Percentiles rank a stretch among this genome's conserved stretches.
These are phyloP conservation scores for Augochlorella aurata DNA, from an alignment of 2,888 invertebrate species.

Conservation along the genomic window DNA sequence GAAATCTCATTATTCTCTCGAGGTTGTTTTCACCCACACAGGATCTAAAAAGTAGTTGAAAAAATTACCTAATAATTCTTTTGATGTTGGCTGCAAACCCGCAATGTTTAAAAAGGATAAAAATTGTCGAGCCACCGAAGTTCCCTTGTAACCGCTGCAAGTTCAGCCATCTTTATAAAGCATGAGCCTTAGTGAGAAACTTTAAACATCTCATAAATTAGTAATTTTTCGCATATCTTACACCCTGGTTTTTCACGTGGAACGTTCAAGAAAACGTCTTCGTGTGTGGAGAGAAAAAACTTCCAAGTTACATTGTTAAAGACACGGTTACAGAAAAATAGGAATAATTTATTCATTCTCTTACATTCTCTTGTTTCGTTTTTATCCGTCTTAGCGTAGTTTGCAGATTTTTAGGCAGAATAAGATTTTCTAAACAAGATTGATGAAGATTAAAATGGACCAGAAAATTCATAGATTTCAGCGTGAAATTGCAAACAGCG, in stretches of 20 bases:
- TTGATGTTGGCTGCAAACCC: neutral
- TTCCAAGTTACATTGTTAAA: too few species aligned
- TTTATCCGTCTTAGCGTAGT: too few species aligned
- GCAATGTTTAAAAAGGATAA: slow-evolving; percentile 4
- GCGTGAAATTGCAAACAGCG: too few species aligned
- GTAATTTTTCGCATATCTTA: neutral
- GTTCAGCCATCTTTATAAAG: neutral
- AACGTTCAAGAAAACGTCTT: neutral
- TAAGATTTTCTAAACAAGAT: too few species aligned
- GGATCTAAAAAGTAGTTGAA: neutral
- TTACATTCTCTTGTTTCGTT: too few species aligned
- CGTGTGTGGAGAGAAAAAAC: too few species aligned
- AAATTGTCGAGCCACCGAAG: neutral
- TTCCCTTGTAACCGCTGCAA: neutral
- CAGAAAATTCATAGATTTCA: too few species aligned
- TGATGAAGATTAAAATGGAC: too few species aligned
- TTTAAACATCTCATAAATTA: slow-evolving; percentile 1
- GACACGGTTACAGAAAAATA: too few species aligned
- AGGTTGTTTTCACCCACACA: neutral
- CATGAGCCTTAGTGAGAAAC: neutral
- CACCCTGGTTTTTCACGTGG: neutral
- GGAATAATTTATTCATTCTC: too few species aligned
- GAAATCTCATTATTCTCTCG: neutral
- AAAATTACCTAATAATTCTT: neutral
- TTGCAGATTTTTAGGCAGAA: too few species aligned